These are phyloP conservation scores for Tipula confusa DNA, from an alignment of 2,888 invertebrate genomes.

Conservation along the genomic window DNA sequence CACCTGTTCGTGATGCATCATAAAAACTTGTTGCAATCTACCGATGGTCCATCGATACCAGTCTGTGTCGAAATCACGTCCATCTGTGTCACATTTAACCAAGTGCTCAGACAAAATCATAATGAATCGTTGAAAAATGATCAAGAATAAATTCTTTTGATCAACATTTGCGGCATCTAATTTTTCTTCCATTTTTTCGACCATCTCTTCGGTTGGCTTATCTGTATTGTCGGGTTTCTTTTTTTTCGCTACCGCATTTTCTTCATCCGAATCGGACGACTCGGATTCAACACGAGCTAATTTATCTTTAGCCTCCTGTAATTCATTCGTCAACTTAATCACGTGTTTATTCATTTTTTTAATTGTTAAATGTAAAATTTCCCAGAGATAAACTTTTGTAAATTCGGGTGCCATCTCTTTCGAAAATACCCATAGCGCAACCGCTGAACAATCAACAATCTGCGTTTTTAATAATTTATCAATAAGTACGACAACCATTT, in stretches of 20 bases:
- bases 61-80: constrained; percentile 84
- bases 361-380: constrained; percentile 90
- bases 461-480: constrained; percentile 97
- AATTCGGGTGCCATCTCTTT: constrained; percentile 89
- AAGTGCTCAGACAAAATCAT: constrained; percentile 97
- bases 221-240: constrained; percentile 51
- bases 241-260: constrained; percentile 54
- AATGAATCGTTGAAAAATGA: constrained; percentile 96
- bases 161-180: constrained; percentile 92
- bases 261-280: constrained; percentile 77
- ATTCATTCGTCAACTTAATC: constrained; percentile 71
- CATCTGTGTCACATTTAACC: constrained; percentile 88
- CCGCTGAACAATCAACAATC: constrained; percentile 93
- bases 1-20: constrained; percentile 93
- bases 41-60: constrained; percentile 97
- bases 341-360: constrained; percentile 97
- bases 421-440: constrained; percentile 97
- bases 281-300: constrained; percentile 77
- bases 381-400: constrained; percentile 94
- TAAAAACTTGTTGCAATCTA: constrained; percentile 88
- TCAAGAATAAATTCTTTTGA: constrained; percentile 93
- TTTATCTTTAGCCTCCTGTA: constrained; percentile 81
- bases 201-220: constrained; percentile 65
- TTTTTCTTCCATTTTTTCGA: constrained; percentile 94
- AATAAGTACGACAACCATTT: constrained; percentile 94